These are phyloP conservation scores for Drosophila emarginata DNA, from an alignment of 2,888 invertebrate genomes.

Conservation along the genomic window DNA sequence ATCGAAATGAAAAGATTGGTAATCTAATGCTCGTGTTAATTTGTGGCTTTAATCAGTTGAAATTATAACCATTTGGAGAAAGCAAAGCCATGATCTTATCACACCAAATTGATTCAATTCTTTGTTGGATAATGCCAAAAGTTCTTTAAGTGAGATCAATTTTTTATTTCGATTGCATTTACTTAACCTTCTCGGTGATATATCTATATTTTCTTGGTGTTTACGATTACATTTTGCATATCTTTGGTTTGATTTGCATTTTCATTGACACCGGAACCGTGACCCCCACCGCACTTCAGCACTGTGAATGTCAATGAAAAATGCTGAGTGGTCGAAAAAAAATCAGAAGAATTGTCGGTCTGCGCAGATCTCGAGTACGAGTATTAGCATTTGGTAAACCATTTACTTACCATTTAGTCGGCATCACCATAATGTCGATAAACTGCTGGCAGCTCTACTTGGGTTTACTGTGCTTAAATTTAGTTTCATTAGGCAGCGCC, in stretches of 20 bases:
- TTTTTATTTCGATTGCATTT: not conserved
- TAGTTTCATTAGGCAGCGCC: not conserved
- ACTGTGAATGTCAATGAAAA: constrained; percentile 12
- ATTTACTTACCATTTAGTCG: not conserved
- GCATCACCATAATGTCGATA: not conserved
- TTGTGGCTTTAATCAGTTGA: too few species aligned
- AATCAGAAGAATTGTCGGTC: not conserved
- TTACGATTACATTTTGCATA: not conserved
- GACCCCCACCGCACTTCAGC: not conserved
- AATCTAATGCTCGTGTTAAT: too few species aligned
- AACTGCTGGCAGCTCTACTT: not conserved
- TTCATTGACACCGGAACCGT: not conserved
- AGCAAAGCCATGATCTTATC: too few species aligned
- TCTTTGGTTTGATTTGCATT: not conserved
- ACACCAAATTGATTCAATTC: too few species aligned
- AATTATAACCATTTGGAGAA: too few species aligned
- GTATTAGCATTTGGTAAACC: not conserved
- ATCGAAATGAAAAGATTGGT: too few species aligned
- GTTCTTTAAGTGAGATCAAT: too few species aligned
- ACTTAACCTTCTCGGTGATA: not conserved
- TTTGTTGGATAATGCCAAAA: too few species aligned
- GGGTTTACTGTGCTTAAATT: not conserved
- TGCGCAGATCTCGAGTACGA: not conserved
- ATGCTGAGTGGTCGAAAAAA: not conserved
- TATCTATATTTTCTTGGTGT: not conserved